A percentile compares a stretch with the other conserved stretches of the same genome.
phyloP scores from a whole-genome alignment of 2,888 invertebrate genomes.

The Mycalesis mineus region DNA sequence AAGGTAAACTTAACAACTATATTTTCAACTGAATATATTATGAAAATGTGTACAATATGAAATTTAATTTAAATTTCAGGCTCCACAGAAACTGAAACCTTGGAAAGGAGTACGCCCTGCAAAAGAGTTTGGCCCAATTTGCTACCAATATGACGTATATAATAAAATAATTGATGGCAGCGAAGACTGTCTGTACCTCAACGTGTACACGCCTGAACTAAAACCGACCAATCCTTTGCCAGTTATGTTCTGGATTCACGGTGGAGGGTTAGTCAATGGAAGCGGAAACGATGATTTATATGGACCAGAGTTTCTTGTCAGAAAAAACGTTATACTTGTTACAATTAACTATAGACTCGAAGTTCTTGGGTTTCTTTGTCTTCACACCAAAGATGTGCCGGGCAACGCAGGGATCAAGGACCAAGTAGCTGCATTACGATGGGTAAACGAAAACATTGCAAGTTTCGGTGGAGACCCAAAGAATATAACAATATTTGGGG shows the following conservation, averaged over 20 bases:
- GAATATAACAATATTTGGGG: slow-evolving; percentile 66
- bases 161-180: slow-evolving; percentile 34
- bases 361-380: slow-evolving; percentile 56
- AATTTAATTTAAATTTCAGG: slow-evolving; percentile 39
- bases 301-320: slow-evolving; percentile 59
- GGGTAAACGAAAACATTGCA: slow-evolving; percentile 59
- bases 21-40: background rate
- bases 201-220: slow-evolving; percentile 56
- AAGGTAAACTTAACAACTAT: slow-evolving; percentile 39
- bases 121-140: slow-evolving; percentile 47
- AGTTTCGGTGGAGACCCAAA: slow-evolving; percentile 60
- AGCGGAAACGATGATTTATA: slow-evolving; percentile 52
- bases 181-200: slow-evolving; percentile 64
- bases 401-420: slow-evolving; percentile 72
- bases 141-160: slow-evolving; percentile 43
- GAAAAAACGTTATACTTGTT: slow-evolving; percentile 54
- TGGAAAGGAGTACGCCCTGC: slow-evolving; percentile 59
- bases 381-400: slow-evolving; percentile 59
- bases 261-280: slow-evolving; percentile 52
- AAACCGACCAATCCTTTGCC: slow-evolving; percentile 40
- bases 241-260: slow-evolving; percentile 64
- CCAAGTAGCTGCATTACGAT: slow-evolving; percentile 60
- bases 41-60: background rate
- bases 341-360: slow-evolving; percentile 64
- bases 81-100: slow-evolving; percentile 48